Base-by-base conservation (phyloP, 2,113 vertebrate genomes). In the Nothoprocta pentlandii region DNA sequence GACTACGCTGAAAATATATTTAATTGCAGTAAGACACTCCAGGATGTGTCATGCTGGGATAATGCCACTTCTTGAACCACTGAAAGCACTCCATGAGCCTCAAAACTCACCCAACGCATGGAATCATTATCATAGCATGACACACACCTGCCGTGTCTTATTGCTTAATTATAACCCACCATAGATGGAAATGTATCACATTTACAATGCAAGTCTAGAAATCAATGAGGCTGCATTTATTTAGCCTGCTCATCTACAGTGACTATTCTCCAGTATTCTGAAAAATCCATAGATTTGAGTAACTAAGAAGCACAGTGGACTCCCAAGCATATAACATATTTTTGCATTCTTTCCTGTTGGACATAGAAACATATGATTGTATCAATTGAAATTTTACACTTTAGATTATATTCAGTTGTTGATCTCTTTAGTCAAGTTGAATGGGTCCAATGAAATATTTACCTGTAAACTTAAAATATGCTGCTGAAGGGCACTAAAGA, bases 391-490 rank as follows among this genome's bases (percentile, higher is more conserved):
- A 92, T 63, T 88, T 66, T 90, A 70, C 49, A 92, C 39, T 30
- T 88, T 26, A 56, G 58, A 63, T 49, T 62, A 81, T 42, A 92
- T 95, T 95, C 91, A 94, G 86, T 54, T 96, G 90, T 77, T 93
- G 77, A 94, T 89, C 69, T 92, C 87, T 93, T 80, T 62, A 77
- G 70, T 63, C 61, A 28, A 91, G 68, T 87, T 22, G 20, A 94
- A 95, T 30, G 82, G 25, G 80, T 85, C 91, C 91, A 90, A 84
- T 22, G 44, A 94, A 94, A 95, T 94, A 97, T 97, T 98, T 98
- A 99, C 99, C 99, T 99, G 99, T 94, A 99, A 98, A 97, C 98
- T 98, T 56, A 96, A 97, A 93, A 99, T 97, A 77, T 99, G 98
- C 78, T 98, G 97, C 92, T 99, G 98, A 94, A 99, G 98, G 97